Conservation (phyloP, 2,797 vertebrate genomes). For the Corythornis leucogaster region DNA sequence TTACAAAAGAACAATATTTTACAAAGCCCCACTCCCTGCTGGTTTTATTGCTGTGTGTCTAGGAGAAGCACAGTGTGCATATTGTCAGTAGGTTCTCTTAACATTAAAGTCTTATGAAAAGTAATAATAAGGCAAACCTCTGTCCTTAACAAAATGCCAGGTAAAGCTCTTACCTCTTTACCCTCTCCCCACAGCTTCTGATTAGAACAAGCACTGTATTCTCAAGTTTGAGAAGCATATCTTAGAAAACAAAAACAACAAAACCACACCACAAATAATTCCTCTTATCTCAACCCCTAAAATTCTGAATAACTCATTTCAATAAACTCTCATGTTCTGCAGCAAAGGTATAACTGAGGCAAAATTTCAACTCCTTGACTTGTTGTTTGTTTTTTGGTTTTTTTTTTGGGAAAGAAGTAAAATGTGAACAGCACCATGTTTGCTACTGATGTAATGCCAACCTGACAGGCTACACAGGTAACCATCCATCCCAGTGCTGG, state of each 20-base stretch:
- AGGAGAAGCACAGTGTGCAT: constrained; percentile 1
- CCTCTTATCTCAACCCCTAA: background rate
- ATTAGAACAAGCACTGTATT: background rate
- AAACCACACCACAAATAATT: background rate
- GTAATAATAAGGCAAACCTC: background rate
- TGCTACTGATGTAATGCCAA: background rate
- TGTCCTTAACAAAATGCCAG: constrained; percentile 16
- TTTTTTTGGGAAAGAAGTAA: background rate
- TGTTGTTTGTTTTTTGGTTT: background rate
- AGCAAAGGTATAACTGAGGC: background rate
- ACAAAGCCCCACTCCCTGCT: background rate
- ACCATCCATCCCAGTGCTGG: background rate
- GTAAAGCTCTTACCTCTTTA: background rate
- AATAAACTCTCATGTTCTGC: background rate
- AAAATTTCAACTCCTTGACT: background rate
- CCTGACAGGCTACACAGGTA: background rate
- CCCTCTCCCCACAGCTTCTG: background rate
- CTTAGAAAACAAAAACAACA: background rate
- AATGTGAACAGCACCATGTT: background rate
- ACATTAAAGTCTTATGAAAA: constrained; percentile 45
- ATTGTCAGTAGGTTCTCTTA: constrained; percentile 12
- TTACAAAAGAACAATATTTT: constrained; percentile 50
- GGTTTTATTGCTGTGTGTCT: constrained; percentile 44
- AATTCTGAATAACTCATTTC: background rate
- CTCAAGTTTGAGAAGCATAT: background rate